Base-by-base conservation (phyloP, 1,140 invertebrate genomes). In the Laodelphax striatellus region DNA sequence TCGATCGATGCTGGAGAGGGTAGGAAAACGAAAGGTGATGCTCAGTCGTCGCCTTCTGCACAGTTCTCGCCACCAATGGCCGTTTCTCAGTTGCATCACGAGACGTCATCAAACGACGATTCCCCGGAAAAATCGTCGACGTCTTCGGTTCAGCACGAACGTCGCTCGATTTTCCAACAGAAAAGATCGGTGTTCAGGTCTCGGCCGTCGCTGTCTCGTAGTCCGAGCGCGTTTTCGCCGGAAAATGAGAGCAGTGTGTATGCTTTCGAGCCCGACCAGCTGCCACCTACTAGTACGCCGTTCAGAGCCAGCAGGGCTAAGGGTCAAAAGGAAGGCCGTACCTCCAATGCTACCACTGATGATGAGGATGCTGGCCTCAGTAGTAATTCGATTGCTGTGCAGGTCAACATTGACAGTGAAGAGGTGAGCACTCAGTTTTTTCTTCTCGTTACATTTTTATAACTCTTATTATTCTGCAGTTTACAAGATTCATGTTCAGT, bases 181-280 rank as follows among this genome's bases (percentile, higher is more conserved):
- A 71, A 76, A 5, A 31, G 65, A 1, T 55, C 63, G 54, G 55
- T 13, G 43, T 38, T 54, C 52, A 16, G 61, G 28, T 43, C 24
- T 31, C 75, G 75, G 60, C 71, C 77, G 24, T 81, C 64, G 77
- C 66, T 73, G 75, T 68, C 75, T 72, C 28, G 81, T 79, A 66
- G 75, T 77, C 28, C 76, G 0, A 79, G 78, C 61, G 83, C 84
- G 1, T 85, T 85, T 70, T 84, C 82, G 1, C 80, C 80, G 0
- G 80, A 83, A 62, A 84, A 85, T 66, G 83, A 86, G 65, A 82
- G 81, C 42, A 84, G 82, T 64, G 82, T 85, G 31, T 86, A 86
- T 66, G 83, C 84, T 0, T 86, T 86, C 70, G 81, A 84, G 61
- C 81, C 80, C 41, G 81, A 78, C 61, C 63, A n/a, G n/a, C n/a